Percentiles rank a stretch among this genome's conserved stretches.
These are phyloP conservation scores for Menidia beryllina DNA, from an alignment of 2,113 vertebrate genomes.

Conservation along the genomic window DNA sequence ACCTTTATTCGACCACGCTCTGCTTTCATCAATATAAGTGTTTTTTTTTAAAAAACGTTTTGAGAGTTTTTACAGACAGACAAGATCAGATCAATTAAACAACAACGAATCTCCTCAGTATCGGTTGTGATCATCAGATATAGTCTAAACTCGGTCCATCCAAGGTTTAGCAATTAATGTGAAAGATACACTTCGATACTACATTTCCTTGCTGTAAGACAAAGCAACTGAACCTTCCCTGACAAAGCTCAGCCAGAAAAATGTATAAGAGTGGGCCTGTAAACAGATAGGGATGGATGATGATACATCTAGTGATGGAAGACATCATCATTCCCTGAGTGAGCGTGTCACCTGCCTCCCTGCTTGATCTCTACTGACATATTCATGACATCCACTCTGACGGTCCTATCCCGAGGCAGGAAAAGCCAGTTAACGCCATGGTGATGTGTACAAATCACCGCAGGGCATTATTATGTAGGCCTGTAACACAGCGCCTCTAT, in stretches of 20 bases:
- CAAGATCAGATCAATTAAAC: background rate
- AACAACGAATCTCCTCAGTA: background rate
- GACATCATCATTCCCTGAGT: background rate
- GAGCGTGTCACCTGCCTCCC: conserved; percentile 3
- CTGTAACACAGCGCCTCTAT: background rate
- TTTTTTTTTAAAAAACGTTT: background rate
- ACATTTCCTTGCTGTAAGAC: background rate
- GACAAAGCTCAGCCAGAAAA: background rate
- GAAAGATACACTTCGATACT: background rate
- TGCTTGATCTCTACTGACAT: conserved; percentile 29
- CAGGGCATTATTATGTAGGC: conserved; percentile 6
- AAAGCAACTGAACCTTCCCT: background rate
- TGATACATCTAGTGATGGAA: background rate
- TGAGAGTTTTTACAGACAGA: background rate
- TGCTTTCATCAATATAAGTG: background rate
- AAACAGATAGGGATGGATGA: too few relatives aligned
- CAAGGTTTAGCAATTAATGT: background rate
- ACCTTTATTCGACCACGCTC: background rate
- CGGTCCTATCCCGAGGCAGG: too few relatives aligned
- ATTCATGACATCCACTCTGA: conserved; percentile 1
- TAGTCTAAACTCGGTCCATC: background rate
- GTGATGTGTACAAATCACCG: background rate
- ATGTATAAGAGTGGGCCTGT: too few relatives aligned
- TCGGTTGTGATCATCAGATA: background rate
- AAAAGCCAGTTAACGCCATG: conserved; percentile 1